Base-by-base conservation (phyloP, 2,888 invertebrate genomes). In the Ophion ellenae region DNA sequence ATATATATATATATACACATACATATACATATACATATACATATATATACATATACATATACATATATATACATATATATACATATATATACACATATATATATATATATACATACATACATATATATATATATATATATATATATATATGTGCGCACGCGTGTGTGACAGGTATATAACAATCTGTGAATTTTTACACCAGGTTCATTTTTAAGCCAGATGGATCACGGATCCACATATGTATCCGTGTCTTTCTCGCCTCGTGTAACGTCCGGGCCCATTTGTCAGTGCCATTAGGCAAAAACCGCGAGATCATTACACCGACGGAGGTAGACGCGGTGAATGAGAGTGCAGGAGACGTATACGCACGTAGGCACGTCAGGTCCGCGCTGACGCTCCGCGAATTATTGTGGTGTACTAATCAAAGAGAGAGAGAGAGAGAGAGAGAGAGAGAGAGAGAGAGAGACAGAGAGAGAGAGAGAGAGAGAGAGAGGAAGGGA, bases 231-330 rank as follows among this genome's bases (percentile, higher is more conserved):
- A 40, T 36, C 14, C 32, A 61, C 67, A 81, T 83, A 4, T 4
- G 32, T 32, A 79, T 77, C 14, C 61, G 61, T 63, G 47, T 80
- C 70, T 77, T 76, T 81, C 81, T 86, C 81, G 71, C 73, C 69
- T 87, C 59, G 40, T n/a, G 76, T 67, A 87, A 86, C 80, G 64
- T 64, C 78, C 66, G 74, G 77, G 85, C 71, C 86, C 81, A 84
- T 86, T 87, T 87, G 88, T 88, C 87, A 88, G 86, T 83, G 83
- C 85, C 84, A 88, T 88, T 87, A 86, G 83, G 76, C 76, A 78
- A 87, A 77, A 88, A 85, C 85, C 86, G 78, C 87, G 86, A 73
- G 85, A 82, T 71, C 70, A 86, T 86, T 87, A 84, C 78, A 64
- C 64, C 14, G 71, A 83, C 36, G 76, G 76, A 14, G 79, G 82